Percentiles rank a stretch among this genome's conserved stretches.
Conservation (phyloP, 2,797 vertebrate species). For the Margarornis squamiger region DNA sequence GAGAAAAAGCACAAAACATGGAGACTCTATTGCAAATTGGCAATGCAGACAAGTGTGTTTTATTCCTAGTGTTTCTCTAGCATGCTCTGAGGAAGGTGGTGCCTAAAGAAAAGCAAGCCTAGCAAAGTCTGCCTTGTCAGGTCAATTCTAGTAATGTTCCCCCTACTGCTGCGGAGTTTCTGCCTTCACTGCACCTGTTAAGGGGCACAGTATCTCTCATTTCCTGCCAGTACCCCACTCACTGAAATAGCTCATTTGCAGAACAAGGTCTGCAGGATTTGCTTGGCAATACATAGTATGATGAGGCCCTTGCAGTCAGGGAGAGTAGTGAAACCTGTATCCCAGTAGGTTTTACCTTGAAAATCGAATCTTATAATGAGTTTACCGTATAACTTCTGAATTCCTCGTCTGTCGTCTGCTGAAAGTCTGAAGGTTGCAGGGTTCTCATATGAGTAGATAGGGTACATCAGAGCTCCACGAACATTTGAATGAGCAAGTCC, state of each 20-base stretch:
- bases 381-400: slow-evolving; percentile 79
- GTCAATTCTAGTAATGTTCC: not conserved
- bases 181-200: not conserved
- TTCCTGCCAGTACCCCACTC: not conserved
- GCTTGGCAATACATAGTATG: not conserved
- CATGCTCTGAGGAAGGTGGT: not conserved
- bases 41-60: not conserved
- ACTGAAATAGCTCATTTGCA: not conserved
- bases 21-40: not conserved
- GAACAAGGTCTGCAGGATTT: not conserved
- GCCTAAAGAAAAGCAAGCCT: not conserved
- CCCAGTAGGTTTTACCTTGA: not conserved
- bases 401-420: slow-evolving; percentile 59
- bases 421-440: slow-evolving; percentile 55
- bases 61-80: not conserved
- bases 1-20: not conserved
- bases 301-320: not conserved
- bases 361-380: not conserved
- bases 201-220: not conserved
- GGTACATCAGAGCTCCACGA: slow-evolving; percentile 74
- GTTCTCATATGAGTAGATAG: slow-evolving; percentile 57
- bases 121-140: not conserved
- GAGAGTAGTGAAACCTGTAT: not conserved
- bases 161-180: not conserved
- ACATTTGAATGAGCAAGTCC: slow-evolving; percentile 74